These are phyloP conservation scores for Fistularia tabacaria DNA, from an alignment of 2,797 vertebrate species.

Conservation along the genomic window DNA sequence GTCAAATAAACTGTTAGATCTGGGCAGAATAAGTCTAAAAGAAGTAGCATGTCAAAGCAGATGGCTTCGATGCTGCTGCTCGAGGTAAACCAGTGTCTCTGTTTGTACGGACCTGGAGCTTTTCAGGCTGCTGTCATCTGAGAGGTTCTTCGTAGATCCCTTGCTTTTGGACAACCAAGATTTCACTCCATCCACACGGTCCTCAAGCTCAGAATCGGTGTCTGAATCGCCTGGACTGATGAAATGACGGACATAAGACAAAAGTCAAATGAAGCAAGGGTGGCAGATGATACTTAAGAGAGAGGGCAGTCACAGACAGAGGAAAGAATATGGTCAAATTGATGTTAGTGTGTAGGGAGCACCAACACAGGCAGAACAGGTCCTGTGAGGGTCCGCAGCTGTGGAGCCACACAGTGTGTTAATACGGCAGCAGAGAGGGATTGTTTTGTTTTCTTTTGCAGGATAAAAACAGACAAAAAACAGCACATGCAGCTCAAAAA, in stretches of 20 bases:
- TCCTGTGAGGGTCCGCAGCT: no score
- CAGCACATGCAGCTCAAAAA: conserved; percentile 55
- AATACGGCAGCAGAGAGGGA: conserved; percentile 23
- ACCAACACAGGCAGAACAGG: conserved; percentile 5
- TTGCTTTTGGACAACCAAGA: conserved; percentile 98
- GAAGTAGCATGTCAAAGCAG: neutral
- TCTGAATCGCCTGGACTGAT: conserved; percentile 89
- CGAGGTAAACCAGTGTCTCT: no score
- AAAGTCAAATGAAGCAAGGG: conserved; percentile 23
- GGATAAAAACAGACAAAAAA: conserved; percentile 14
- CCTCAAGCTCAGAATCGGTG: conserved; percentile 89
- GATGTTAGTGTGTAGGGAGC: conserved; percentile 9
- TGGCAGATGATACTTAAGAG: neutral
- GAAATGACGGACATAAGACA: conserved; percentile 29
- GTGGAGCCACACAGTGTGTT: conserved; percentile 33
- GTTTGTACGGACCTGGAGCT: conserved; percentile 86
- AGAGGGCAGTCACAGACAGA: neutral
- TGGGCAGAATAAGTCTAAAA: neutral
- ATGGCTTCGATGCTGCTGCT: no score
- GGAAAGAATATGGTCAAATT: neutral
- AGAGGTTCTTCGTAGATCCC: conserved; percentile 87
- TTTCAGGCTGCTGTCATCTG: conserved; percentile 92
- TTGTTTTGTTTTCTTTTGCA: conserved; percentile 14
- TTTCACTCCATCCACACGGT: conserved; percentile 92
- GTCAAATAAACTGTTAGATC: conserved; percentile 21